Conservation (phyloP, 1,140 invertebrate genomes). For the Euglossa dilemma region DNA sequence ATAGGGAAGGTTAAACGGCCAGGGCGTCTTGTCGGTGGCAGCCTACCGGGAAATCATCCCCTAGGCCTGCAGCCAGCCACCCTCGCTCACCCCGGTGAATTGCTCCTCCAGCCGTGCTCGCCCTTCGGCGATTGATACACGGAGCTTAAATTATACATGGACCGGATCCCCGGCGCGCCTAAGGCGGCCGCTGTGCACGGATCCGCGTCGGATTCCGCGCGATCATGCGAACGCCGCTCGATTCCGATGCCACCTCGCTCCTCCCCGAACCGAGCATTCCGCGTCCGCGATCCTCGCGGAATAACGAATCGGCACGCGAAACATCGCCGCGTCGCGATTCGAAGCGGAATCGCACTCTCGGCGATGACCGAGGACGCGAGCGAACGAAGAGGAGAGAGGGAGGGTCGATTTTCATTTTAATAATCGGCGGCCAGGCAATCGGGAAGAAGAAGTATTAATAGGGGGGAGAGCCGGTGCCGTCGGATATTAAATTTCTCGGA, state of each 20-base stretch:
- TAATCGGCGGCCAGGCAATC: background rate
- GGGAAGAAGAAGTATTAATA: background rate
- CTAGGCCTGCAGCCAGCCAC: constrained; percentile 56
- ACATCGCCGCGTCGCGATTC: no score
- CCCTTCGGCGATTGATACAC: constrained; percentile 70
- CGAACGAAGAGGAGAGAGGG: background rate
- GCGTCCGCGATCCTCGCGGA: no score
- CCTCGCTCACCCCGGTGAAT: constrained; percentile 36
- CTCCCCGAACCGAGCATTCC: background rate
- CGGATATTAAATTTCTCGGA: constrained; percentile 38
- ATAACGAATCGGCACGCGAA: no score
- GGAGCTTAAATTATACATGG: constrained; percentile 69
- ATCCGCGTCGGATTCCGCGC: constrained; percentile 52
- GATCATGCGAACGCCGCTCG: constrained; percentile 39
- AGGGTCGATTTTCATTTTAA: background rate
- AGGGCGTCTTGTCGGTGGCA: constrained; percentile 36
- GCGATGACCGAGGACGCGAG: background rate
- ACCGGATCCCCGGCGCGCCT: constrained; percentile 61
- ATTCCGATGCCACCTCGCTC: no score
- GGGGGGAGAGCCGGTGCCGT: background rate
- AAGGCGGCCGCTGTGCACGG: constrained; percentile 53
- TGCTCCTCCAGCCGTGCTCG: constrained; percentile 58
- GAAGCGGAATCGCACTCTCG: no score
- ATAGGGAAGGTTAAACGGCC: constrained; percentile 31
- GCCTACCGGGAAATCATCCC: constrained; percentile 73